A percentile compares a stretch with the other conserved stretches of the same genome.
Evolutionary conservation across 2,888 invertebrate genomes (phyloP).

Genomic region (Platycheirus albimanus): DNA sequence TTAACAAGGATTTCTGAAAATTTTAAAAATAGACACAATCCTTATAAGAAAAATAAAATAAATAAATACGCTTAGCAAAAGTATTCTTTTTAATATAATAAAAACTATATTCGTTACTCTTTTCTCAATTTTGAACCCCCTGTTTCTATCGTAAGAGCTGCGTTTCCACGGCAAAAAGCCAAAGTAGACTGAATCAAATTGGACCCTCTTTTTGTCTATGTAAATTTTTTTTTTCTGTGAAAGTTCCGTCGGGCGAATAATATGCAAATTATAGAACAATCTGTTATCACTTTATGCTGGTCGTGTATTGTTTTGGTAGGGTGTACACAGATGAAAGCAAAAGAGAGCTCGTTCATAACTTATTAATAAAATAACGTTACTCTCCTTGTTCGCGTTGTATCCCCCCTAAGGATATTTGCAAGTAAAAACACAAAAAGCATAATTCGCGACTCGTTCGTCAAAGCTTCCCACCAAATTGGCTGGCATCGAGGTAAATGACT

Average conservation of each 20-base stretch:
- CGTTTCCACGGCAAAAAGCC: not conserved
- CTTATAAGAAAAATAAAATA: no score
- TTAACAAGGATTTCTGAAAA: no score
- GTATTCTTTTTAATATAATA: no score
- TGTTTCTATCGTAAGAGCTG: not conserved
- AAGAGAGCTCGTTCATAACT: conserved; percentile 51
- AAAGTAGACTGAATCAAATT: conserved; percentile 8
- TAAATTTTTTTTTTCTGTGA: not conserved
- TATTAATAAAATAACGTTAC: conserved; percentile 59
- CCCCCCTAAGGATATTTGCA: conserved; percentile 9
- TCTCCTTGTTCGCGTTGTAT: conserved; percentile 18
- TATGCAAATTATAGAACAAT: conserved; percentile 73
- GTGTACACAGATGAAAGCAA: not conserved
- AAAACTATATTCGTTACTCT: no score
- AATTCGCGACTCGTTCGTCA: conserved; percentile 33
- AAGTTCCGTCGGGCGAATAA: conserved; percentile 67
- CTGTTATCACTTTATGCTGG: conserved; percentile 41
- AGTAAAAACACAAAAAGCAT: conserved; percentile 23
- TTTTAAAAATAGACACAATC: no score
- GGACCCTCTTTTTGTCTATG: conserved; percentile 23
- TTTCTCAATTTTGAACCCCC: not conserved
- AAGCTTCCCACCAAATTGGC: conserved; percentile 41
- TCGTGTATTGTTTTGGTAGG: no score
- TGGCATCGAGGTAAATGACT: not conserved
- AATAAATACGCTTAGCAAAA: no score